Conservation (phyloP, 1,140 invertebrate species). For the Leptestheria dahalacensis region DNA sequence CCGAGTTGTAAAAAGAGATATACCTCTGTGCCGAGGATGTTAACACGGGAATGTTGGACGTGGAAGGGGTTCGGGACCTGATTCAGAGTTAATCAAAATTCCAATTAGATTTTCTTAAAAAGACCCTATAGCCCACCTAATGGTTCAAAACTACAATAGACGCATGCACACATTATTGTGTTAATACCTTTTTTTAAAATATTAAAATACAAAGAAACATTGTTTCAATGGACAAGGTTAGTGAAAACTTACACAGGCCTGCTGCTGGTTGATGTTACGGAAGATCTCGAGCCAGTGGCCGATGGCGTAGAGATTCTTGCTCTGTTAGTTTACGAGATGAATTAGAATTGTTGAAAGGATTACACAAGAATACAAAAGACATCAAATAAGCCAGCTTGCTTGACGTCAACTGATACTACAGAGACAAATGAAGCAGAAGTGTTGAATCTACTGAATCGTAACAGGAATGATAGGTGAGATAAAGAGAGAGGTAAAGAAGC, state of each 20-base stretch:
- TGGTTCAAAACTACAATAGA: conserved; percentile 4
- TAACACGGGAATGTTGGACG: conserved; percentile 19
- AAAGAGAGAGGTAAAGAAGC: not conserved
- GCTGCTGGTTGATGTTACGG: conserved; percentile 2
- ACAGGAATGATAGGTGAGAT: not conserved
- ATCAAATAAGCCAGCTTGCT: not conserved
- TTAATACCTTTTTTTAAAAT: not conserved
- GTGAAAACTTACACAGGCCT: conserved; percentile 8
- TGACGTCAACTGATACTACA: not conserved
- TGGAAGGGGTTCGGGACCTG: conserved; percentile 19
- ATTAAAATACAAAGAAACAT: not conserved
- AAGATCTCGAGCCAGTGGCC: not conserved
- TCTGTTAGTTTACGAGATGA: conserved; percentile 3
- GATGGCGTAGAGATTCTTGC: not conserved
- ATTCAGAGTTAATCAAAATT: conserved; percentile 4
- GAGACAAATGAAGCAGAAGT: not conserved
- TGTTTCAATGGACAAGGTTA: not conserved
- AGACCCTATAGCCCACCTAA: conserved; percentile 5
- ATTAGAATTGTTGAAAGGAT: conserved; percentile 3
- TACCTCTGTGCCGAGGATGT: conserved; percentile 17
- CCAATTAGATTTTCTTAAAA: not conserved
- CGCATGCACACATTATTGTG: conserved; percentile 3
- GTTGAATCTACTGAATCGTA: not conserved
- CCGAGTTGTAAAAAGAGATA: no score
- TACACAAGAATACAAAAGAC: not conserved